Conservation (phyloP, 1,140 invertebrate genomes). For the Drosophila triauraria region DNA sequence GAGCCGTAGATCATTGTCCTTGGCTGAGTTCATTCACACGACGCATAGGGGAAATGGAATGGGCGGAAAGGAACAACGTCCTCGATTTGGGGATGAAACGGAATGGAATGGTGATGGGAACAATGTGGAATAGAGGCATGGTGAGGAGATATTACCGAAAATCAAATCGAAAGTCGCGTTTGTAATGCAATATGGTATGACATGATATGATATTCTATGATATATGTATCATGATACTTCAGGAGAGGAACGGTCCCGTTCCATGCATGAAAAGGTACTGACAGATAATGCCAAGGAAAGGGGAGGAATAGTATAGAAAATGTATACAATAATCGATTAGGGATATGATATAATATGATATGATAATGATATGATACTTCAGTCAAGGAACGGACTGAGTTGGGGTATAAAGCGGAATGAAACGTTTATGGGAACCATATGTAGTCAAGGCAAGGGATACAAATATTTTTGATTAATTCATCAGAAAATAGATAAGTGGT, state of each 20-base stretch:
- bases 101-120: conserved; percentile 5
- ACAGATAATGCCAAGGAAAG: too few species aligned
- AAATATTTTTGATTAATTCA: too few species aligned
- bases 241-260: background rate
- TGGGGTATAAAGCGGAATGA: conserved; percentile 1
- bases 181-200: too few species aligned
- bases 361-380: background rate
- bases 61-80: background rate
- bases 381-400: background rate
- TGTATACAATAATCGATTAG: too few species aligned
- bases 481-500: background rate
- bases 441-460: background rate
- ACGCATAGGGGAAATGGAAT: background rate
- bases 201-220: background rate
- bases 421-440: background rate
- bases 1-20: conserved; percentile 81
- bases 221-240: too few species aligned
- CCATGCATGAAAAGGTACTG: too few species aligned
- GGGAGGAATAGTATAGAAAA: too few species aligned
- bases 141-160: background rate
- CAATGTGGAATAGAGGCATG: background rate
- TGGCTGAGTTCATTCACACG: conserved; percentile 80
- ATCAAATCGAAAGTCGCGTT: background rate
- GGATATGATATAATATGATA: too few species aligned
- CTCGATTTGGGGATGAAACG: conserved; percentile 6